Percentiles rank a stretch among this genome's conserved stretches.
These are phyloP conservation scores for Chironomus tepperi DNA, from an alignment of 1,140 invertebrate genomes.

Conservation along the genomic window DNA sequence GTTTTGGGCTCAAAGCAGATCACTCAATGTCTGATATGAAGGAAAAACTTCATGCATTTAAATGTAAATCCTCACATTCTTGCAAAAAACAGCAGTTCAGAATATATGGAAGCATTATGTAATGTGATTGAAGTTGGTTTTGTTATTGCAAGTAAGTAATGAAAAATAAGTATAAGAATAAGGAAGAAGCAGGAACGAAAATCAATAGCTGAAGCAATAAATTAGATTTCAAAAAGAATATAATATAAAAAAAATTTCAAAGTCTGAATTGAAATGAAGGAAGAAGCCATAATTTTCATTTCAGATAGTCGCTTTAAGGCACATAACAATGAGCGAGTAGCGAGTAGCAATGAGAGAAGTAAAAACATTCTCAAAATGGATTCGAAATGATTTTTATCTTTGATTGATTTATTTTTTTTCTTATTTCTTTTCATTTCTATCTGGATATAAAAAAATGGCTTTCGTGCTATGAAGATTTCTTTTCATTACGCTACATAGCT, in stretches of 20 bases:
- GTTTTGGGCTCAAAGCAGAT: conserved; percentile 17
- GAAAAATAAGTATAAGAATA: too few relatives aligned
- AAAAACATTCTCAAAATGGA: not conserved
- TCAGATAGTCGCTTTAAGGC: not conserved
- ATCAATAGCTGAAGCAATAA: not conserved
- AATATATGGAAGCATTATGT: too few relatives aligned
- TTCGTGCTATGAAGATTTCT: conserved; percentile 7
- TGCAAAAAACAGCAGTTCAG: too few relatives aligned
- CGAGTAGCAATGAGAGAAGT: not conserved
- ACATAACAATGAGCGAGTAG: not conserved
- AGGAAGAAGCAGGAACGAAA: not conserved
- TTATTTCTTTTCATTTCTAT: not conserved
- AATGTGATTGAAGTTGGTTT: too few relatives aligned
- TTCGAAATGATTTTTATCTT: conserved; percentile 16
- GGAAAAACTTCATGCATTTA: not conserved
- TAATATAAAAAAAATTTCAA: too few relatives aligned
- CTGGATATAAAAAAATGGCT: not conserved
- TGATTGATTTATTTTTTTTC: conserved; percentile 10
- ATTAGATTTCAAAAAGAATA: not conserved
- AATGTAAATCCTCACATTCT: not conserved
- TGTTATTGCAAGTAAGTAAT: too few relatives aligned
- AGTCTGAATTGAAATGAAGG: not conserved
- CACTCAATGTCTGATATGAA: conserved; percentile 20
- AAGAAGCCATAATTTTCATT: conserved; percentile 12
- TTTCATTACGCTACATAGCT: not conserved